Percentiles rank a stretch among this genome's conserved stretches.
phyloP scores from a whole-genome alignment of 2,888 invertebrate species.

The Lepetodrilus schrolli region DNA sequence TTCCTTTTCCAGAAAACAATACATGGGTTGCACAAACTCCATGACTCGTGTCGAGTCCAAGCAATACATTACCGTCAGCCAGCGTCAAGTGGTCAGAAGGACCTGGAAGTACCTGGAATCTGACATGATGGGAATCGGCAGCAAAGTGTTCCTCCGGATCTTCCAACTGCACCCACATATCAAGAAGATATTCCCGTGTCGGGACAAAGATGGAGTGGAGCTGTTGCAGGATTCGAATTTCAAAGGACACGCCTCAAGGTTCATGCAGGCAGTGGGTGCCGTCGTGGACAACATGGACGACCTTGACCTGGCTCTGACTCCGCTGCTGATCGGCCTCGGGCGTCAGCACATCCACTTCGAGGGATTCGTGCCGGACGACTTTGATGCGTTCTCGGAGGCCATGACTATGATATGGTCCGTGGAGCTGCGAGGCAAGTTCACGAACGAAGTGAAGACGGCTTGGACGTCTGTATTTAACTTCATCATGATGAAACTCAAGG shows the following conservation, averaged over 20 bases:
- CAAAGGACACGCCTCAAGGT: constrained; percentile 65
- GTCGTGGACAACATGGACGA: constrained; percentile 62
- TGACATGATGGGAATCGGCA: constrained; percentile 54
- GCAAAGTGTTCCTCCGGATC: constrained; percentile 58
- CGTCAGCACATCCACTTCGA: constrained; percentile 56
- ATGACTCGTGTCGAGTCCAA: background rate
- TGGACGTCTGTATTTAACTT: constrained; percentile 56
- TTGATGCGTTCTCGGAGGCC: constrained; percentile 57
- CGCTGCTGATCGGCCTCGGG: constrained; percentile 58
- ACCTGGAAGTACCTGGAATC: constrained; percentile 54
- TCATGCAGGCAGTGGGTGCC: constrained; percentile 69
- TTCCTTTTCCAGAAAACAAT: background rate
- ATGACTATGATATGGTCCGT: constrained; percentile 54
- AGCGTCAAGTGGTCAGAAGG: constrained; percentile 46
- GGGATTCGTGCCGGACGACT: constrained; percentile 62
- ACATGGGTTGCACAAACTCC: background rate
- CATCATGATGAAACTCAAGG: constrained; percentile 58
- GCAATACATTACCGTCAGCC: constrained; percentile 33
- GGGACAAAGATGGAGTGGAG: constrained; percentile 52
- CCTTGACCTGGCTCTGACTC: constrained; percentile 49
- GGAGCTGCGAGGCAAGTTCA: constrained; percentile 54
- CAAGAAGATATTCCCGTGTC: constrained; percentile 62
- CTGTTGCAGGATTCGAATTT: constrained; percentile 50
- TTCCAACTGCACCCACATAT: constrained; percentile 57
- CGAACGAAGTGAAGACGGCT: constrained; percentile 36